phyloP scores from a whole-genome alignment of 2,888 invertebrate genomes.

The Ochlodes sylvanus region DNA sequence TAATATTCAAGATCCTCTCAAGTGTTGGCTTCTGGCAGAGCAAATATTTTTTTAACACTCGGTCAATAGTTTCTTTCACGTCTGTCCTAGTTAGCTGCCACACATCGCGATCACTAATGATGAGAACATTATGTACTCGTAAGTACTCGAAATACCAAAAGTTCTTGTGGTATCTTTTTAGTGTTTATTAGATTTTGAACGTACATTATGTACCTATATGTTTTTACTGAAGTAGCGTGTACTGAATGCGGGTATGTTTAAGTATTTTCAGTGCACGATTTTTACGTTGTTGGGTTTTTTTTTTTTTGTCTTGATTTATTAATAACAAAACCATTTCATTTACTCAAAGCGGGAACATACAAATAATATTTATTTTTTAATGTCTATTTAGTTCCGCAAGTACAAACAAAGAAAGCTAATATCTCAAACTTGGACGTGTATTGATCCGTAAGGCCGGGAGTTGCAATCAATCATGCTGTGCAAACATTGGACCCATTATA shows the following conservation, averaged over 20 bases:
- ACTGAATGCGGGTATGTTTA: too few relatives aligned
- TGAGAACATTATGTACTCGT: slow-evolving; percentile 28
- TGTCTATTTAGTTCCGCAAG: slow-evolving; percentile 20
- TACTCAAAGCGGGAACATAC: not conserved
- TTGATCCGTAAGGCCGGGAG: slow-evolving; percentile 67
- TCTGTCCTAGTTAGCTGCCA: slow-evolving; percentile 30
- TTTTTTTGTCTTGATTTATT: too few relatives aligned
- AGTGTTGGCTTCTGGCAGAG: slow-evolving; percentile 33
- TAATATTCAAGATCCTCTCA: slow-evolving; percentile 30
- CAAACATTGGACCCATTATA: slow-evolving; percentile 75
- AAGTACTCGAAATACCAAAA: slow-evolving; percentile 1
- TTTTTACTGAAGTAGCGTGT: too few relatives aligned
- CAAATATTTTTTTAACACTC: slow-evolving; percentile 37
- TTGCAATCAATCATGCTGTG: slow-evolving; percentile 71
- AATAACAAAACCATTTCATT: too few relatives aligned
- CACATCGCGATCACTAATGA: slow-evolving; percentile 30
- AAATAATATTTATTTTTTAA: not conserved
- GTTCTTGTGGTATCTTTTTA: not conserved
- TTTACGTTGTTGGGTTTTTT: too few relatives aligned
- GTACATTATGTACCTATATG: not conserved
- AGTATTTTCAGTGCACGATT: too few relatives aligned
- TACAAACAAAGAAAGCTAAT: slow-evolving; percentile 26
- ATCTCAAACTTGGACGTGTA: slow-evolving; percentile 45
- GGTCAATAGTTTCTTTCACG: slow-evolving; percentile 36
- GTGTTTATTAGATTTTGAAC: not conserved